phyloP scores from a whole-genome alignment of 2,113 vertebrate species.

The Apus apus region DNA sequence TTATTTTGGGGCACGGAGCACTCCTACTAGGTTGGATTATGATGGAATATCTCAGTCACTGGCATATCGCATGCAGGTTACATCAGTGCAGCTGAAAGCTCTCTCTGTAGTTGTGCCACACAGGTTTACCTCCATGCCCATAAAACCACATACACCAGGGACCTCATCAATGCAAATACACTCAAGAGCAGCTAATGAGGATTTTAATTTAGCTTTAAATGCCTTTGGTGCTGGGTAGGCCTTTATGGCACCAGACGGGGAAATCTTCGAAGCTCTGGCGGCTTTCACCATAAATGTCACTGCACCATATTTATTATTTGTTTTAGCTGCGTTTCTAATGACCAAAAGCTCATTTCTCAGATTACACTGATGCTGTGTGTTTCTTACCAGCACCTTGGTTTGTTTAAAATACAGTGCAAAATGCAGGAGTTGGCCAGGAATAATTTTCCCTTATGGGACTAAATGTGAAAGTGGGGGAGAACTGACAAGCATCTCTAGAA shows the following conservation, averaged over 20 bases:
- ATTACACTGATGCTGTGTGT: slow-evolving; percentile 36
- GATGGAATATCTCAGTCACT: slow-evolving; percentile 16
- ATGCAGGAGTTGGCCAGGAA: slow-evolving; percentile 22
- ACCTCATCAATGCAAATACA: slow-evolving; percentile 60
- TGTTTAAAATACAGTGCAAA: slow-evolving; percentile 28
- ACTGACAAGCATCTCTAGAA: background rate
- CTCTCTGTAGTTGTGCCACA: slow-evolving; percentile 52
- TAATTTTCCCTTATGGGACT: slow-evolving; percentile 30
- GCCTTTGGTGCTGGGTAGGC: slow-evolving; percentile 49
- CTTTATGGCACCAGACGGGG: slow-evolving; percentile 60
- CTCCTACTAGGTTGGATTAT: rapidly evolving
- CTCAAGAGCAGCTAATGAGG: slow-evolving; percentile 52
- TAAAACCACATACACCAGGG: slow-evolving; percentile 54
- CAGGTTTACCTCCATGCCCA: slow-evolving; percentile 57
- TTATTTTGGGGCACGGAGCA: background rate
- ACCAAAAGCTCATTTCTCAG: slow-evolving; percentile 45
- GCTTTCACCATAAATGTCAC: slow-evolving; percentile 70
- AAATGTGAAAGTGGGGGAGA: background rate
- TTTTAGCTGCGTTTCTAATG: slow-evolving; percentile 63
- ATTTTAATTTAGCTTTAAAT: slow-evolving; percentile 63
- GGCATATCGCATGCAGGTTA: slow-evolving; percentile 11
- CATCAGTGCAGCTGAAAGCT: slow-evolving; percentile 63
- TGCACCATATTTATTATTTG: slow-evolving; percentile 61
- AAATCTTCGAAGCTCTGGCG: slow-evolving; percentile 30
- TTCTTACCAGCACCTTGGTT: slow-evolving; percentile 47